Evolutionary conservation across 2,113 vertebrate genomes (phyloP), one percentile per base, ranked within the genome.

Genomic region (Callospermophilus lateralis): DNA sequence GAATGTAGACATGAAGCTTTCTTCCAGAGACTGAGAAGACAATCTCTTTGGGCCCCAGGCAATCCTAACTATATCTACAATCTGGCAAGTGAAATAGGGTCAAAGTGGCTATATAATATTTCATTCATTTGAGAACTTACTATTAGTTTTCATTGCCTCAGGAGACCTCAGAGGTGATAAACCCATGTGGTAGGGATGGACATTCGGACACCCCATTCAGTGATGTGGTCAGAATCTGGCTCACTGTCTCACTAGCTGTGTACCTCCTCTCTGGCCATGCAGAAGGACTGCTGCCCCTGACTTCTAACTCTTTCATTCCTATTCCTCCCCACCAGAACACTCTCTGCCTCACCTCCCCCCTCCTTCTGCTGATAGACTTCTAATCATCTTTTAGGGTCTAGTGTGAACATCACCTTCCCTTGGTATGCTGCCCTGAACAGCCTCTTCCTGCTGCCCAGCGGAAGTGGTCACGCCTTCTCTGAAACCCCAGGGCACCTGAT

Each of bases 141-240:
- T 74, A 85, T 93, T 91, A 83, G 68, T 83, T 88, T 42, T 48
- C 84, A 76, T 51, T 51, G 58, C 89, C 76, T 94, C n/a, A 67
- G 81, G 55, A 65, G 48, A 72, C 39, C 19, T 90, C 70, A 73
- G 83, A 63, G 76, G 39, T 39, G 70, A 70, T n/a, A 45, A 87
- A 42, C 78, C 76, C 32, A 20, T 0, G 1, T 30, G 16, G 12
- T 72, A 34, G 19, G 67, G 42, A 37, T 76, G 79, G 76, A 85
- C 83, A 89, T 81, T 65, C 45, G 78, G 48, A 78, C 11, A 30
- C 65, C 61, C 39, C 0, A 17, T 39, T 42, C 73, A 51, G 70
- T 22, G 89, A 61, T 32, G 6, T 28, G 4, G 39, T 73, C 45
- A 42, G 89, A 78, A 86, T 95, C 37, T 81, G 80, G 70, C 48